These are phyloP conservation scores for Teleopsis dalmanni DNA, from an alignment of 1,140 invertebrate species.

Conservation along the genomic window DNA sequence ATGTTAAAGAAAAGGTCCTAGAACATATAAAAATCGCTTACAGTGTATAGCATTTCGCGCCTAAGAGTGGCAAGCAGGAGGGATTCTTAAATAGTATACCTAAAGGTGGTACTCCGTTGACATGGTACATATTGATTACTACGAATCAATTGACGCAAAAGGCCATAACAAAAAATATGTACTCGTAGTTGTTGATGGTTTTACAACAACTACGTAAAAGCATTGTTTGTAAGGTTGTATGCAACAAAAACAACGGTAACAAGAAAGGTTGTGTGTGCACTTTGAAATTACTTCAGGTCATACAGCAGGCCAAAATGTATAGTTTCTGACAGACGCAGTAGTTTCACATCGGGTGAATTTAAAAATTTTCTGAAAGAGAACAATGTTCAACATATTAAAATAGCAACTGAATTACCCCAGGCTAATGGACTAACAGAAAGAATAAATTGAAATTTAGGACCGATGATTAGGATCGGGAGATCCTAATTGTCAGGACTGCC, in stretches of 20 bases:
- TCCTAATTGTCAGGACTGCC: too few species aligned
- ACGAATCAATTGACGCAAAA: too few species aligned
- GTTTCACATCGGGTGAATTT: constrained; percentile 25
- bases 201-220: constrained; percentile 12
- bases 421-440: constrained; percentile 22
- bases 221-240: too few species aligned
- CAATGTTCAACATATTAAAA: constrained; percentile 14
- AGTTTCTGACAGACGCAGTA: constrained; percentile 23
- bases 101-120: too few species aligned
- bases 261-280: too few species aligned
- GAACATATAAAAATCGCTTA: constrained; percentile 30
- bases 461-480: too few species aligned
- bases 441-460: too few species aligned
- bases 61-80: constrained; percentile 38
- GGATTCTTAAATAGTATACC: constrained; percentile 23
- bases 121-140: too few species aligned
- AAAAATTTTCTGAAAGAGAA: constrained; percentile 14
- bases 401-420: constrained; percentile 14
- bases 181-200: constrained; percentile 40
- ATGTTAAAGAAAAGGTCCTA: constrained; percentile 23
- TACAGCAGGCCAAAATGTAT: constrained; percentile 17
- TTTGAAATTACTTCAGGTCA: too few species aligned
- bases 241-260: constrained; percentile 11
- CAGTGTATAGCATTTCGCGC: constrained; percentile 24
- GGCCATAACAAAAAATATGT: too few species aligned